Evolutionary conservation across 2,888 invertebrate genomes (phyloP).

Genomic region (Helicoverpa assulta): DNA sequence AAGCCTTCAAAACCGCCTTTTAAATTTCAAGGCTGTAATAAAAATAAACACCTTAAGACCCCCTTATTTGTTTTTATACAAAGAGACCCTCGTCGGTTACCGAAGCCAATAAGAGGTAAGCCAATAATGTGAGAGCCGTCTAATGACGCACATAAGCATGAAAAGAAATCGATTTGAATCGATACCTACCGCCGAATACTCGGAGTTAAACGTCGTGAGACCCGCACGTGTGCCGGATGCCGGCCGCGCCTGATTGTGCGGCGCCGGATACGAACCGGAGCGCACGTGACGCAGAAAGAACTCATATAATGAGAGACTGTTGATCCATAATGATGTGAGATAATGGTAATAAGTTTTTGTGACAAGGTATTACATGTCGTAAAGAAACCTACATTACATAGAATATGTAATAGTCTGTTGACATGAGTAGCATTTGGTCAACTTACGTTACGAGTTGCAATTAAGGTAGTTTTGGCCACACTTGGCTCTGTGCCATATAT

Average conservation of each 20-base stretch:
- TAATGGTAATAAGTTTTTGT: background rate
- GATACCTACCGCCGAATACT: background rate
- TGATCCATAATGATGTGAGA: background rate
- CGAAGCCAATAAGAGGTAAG: background rate
- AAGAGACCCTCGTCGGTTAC: background rate
- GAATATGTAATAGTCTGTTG: no score
- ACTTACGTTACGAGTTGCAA: no score
- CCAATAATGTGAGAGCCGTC: background rate
- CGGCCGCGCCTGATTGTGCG: constrained; percentile 41
- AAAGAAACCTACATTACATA: background rate
- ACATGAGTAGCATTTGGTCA: no score
- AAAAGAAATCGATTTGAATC: constrained; percentile 1
- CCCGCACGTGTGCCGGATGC: constrained; percentile 35
- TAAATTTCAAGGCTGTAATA: background rate
- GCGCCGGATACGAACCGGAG: constrained; percentile 38
- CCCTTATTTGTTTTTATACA: constrained; percentile 2
- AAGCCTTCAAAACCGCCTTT: background rate
- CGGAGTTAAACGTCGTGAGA: constrained; percentile 8
- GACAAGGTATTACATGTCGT: background rate
- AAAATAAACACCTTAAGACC: background rate
- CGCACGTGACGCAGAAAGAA: constrained; percentile 29
- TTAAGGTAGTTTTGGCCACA: no score
- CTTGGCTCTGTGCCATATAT: no score
- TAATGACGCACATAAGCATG: background rate
- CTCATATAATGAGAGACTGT: constrained; percentile 9